phyloP scores from a whole-genome alignment of 2,113 vertebrate species.

The Monopterus albus region DNA sequence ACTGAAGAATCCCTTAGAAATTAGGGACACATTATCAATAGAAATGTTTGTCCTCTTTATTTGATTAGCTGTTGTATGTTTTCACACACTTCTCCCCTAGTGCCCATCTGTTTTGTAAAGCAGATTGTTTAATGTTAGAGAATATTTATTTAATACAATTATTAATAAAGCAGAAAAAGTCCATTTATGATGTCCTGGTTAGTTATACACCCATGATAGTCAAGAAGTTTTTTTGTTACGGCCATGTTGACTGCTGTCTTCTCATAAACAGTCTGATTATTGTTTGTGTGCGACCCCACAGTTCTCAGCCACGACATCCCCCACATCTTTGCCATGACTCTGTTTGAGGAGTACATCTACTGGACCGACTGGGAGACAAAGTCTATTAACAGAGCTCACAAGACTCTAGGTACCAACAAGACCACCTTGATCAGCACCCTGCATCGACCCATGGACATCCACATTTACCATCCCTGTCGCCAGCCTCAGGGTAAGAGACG shows the following conservation, averaged over 20 bases:
- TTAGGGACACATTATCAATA: too few relatives aligned
- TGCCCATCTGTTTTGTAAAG: not conserved
- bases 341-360: slow-evolving; percentile 98
- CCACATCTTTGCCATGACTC: slow-evolving; percentile 96
- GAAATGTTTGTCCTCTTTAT: too few relatives aligned
- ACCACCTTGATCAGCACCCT: slow-evolving; percentile 92
- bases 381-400: slow-evolving; percentile 96
- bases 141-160: too few relatives aligned
- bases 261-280: not conserved
- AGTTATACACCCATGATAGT: too few relatives aligned
- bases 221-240: too few relatives aligned
- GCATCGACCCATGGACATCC: slow-evolving; percentile 97
- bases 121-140: not conserved
- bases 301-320: slow-evolving; percentile 97
- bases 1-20: too few relatives aligned
- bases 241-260: too few relatives aligned
- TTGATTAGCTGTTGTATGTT: too few relatives aligned
- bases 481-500: slow-evolving; percentile 83
- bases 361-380: slow-evolving; percentile 99
- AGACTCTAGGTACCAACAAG: slow-evolving; percentile 91
- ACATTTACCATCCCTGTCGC: slow-evolving; percentile 93
- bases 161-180: not conserved
- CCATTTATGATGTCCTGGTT: too few relatives aligned
- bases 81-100: not conserved
- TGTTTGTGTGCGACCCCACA: slow-evolving; percentile 52